Evolutionary conservation across 2,113 vertebrate species (phyloP), one percentile per base, ranked within the genome.

Genomic region (Cichladusa arquata): DNA sequence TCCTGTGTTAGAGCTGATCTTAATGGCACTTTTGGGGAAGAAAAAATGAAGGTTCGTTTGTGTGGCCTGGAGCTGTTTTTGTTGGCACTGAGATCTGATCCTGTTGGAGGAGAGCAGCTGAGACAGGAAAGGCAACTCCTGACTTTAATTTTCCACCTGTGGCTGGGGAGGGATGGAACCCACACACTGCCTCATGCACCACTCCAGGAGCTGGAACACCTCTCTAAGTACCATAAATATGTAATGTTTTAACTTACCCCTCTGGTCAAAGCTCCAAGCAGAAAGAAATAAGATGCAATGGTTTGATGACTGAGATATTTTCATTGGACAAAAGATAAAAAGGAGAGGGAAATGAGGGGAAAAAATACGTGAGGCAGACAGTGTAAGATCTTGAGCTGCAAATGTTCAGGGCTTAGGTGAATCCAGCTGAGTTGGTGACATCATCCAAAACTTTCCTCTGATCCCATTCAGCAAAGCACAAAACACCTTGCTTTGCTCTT

Each of bases 51-150:
- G 66, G 42, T 72, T 95, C 81, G 19, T 93, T 96, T 95, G 76
- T 94, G 73, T 81, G 93, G 81, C 94, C 93, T 36, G 85, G 38
- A 86, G 94, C 90, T 94, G 93, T 83, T 94, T 18, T 36, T 66
- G 87, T 58, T 96, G 95, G 93, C 92, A 91, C 66, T 23, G 66
- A 90, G n/a, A 86, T 51, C 47, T 16, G 84, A 72, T 73, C 45
- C 73, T 58, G 13, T 19, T 72, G 0, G 2, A 87, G 91, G 53
- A 94, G 81, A 94, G 74, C 70, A 85, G 93, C 93, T 58, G 47
- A 69, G 92, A 80, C 64, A 70, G 87, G 92, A 95, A 85, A 82
- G 51, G 74, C 90, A 97, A 90, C 94, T 96, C 82, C 81, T 56
- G 47, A 44, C 91, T 81, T 69, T 54, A 34, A 42, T 72, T 84